phyloP scores from a whole-genome alignment of 2,113 vertebrate genomes.

The Cavia aperea region DNA sequence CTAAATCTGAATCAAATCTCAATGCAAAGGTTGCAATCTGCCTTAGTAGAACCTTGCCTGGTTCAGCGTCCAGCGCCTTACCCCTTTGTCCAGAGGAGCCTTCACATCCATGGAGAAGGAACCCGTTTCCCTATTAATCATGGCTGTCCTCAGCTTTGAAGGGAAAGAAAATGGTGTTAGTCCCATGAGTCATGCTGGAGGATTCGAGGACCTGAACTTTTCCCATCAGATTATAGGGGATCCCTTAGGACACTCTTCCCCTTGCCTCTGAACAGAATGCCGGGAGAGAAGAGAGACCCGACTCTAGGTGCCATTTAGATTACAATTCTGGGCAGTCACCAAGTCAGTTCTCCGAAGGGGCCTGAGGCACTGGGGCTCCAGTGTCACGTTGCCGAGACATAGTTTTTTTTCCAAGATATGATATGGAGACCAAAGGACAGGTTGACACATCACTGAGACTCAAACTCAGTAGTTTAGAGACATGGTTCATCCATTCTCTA shows the following conservation, averaged over 20 bases:
- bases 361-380: fast-evolving
- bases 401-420: not conserved
- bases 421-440: not conserved
- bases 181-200: not conserved
- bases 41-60: not conserved
- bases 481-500: not conserved
- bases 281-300: too few species aligned
- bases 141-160: slow-evolving; percentile 89
- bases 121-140: slow-evolving; percentile 94
- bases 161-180: slow-evolving; percentile 52
- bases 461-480: not conserved
- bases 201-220: not conserved
- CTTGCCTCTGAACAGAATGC: not conserved
- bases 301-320: not conserved
- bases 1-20: not conserved
- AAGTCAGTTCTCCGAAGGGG: not conserved
- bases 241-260: not conserved
- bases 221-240: not conserved
- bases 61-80: slow-evolving; percentile 71
- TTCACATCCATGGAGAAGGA: slow-evolving; percentile 88
- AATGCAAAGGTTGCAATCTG: not conserved
- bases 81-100: slow-evolving; percentile 91
- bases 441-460: not conserved
- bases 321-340: not conserved
- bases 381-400: not conserved